Percentiles rank a stretch among this genome's conserved stretches.
These are phyloP conservation scores for Aricia agestis DNA, from an alignment of 1,140 invertebrate genomes.

Conservation along the genomic window DNA sequence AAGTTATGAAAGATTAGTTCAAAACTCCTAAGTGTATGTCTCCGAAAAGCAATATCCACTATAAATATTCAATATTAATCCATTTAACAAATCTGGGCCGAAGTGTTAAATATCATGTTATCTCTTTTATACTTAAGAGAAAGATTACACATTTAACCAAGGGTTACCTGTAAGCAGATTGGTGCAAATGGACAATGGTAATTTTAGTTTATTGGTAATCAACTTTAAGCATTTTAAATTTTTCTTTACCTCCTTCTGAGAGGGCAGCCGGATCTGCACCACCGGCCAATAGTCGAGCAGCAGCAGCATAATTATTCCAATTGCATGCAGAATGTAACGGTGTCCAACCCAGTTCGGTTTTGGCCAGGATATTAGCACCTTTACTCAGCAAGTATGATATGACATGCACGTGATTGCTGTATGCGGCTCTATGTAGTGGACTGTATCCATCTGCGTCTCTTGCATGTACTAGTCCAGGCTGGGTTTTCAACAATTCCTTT, in stretches of 20 bases:
- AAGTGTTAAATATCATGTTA: too few relatives aligned
- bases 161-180: too few relatives aligned
- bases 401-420: constrained; percentile 88
- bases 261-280: constrained; percentile 93
- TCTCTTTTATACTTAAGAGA: too few relatives aligned
- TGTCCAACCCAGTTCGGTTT: constrained; percentile 92
- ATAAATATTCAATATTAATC: too few relatives aligned
- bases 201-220: too few relatives aligned
- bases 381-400: constrained; percentile 85
- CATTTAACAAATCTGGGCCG: too few relatives aligned
- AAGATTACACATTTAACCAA: too few relatives aligned
- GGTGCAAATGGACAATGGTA: too few relatives aligned
- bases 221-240: constrained; percentile 7
- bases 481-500: constrained; percentile 78
- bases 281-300: constrained; percentile 84
- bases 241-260: constrained; percentile 84
- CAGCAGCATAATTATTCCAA: constrained; percentile 92
- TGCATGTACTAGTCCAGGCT: constrained; percentile 81
- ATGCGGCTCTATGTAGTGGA: constrained; percentile 86
- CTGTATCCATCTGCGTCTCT: constrained; percentile 94
- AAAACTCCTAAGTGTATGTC: not conserved
- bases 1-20: not conserved
- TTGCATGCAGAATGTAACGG: constrained; percentile 94
- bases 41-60: too few relatives aligned
- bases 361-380: constrained; percentile 84